Percentiles rank a stretch among this genome's conserved stretches.
Evolutionary conservation across 2,113 vertebrate species (phyloP).

Genomic region (western clawed frog (Xenopus tropicalis)): UCB_Xtro_10.0 CM004444.2:51909501-51910000

Average conservation of each 20-base stretch:
- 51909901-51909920: slow-evolving; percentile 73
- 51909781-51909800: slow-evolving; percentile 81
- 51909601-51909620: too few relatives aligned
- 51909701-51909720: slow-evolving; percentile 77
- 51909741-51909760: slow-evolving; percentile 79
- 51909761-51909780: slow-evolving; percentile 84
- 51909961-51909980: slow-evolving; percentile 67
- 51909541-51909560: too few relatives aligned
- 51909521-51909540: too few relatives aligned
- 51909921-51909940: slow-evolving; percentile 75
- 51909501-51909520: too few relatives aligned
- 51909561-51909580: too few relatives aligned
- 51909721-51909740: slow-evolving; percentile 80
- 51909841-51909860: slow-evolving; percentile 77
- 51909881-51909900: slow-evolving; percentile 74
- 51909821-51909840: slow-evolving; percentile 79
- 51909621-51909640: not conserved
- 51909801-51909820: slow-evolving; percentile 82
- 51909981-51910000: slow-evolving; percentile 54
- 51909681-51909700: slow-evolving; percentile 52
- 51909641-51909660: fast-evolving
- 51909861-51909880: slow-evolving; percentile 88
- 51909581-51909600: too few relatives aligned
- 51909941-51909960: slow-evolving; percentile 71
- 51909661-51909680: slow-evolving; percentile 17